Conservation (phyloP, 2,113 vertebrate species). For the Andinoacara biseriatus region DNA sequence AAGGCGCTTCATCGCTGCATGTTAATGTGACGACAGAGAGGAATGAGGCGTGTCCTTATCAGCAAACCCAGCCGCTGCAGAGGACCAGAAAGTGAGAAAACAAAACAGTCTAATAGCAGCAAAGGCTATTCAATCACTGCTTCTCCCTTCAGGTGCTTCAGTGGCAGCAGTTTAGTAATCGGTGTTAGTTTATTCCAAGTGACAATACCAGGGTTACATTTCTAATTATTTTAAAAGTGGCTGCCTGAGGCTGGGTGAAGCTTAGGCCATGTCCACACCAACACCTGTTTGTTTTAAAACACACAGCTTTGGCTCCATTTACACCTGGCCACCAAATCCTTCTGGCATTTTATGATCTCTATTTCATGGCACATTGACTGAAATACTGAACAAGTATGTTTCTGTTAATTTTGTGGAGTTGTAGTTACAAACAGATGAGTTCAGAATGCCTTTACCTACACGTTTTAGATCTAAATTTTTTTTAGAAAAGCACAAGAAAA, state of each 20-base stretch:
- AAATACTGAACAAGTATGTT: background rate
- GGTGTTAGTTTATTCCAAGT: slow-evolving; percentile 35
- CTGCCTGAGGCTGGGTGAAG: slow-evolving; percentile 20
- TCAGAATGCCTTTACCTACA: background rate
- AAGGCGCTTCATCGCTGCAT: slow-evolving; percentile 1
- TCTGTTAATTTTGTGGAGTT: background rate
- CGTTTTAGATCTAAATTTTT: no score
- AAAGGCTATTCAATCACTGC: slow-evolving; percentile 44
- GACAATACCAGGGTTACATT: slow-evolving; percentile 52
- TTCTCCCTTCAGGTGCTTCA: slow-evolving; percentile 30
- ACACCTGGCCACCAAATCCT: background rate
- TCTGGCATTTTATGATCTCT: background rate
- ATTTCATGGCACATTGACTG: background rate
- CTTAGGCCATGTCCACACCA: background rate
- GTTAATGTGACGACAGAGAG: slow-evolving; percentile 34
- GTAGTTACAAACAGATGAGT: background rate
- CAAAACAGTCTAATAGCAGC: slow-evolving; percentile 16
- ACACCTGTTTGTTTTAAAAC: background rate
- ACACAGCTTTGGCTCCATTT: background rate
- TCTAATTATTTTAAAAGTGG: slow-evolving; percentile 48
- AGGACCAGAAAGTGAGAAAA: slow-evolving; percentile 45
- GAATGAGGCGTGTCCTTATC: slow-evolving; percentile 49
- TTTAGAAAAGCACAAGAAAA: background rate
- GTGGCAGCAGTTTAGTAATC: slow-evolving; percentile 41
- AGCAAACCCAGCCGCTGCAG: slow-evolving; percentile 48